Conservation (phyloP, 1,140 invertebrate species). For the Diorhabda sublineata region DNA sequence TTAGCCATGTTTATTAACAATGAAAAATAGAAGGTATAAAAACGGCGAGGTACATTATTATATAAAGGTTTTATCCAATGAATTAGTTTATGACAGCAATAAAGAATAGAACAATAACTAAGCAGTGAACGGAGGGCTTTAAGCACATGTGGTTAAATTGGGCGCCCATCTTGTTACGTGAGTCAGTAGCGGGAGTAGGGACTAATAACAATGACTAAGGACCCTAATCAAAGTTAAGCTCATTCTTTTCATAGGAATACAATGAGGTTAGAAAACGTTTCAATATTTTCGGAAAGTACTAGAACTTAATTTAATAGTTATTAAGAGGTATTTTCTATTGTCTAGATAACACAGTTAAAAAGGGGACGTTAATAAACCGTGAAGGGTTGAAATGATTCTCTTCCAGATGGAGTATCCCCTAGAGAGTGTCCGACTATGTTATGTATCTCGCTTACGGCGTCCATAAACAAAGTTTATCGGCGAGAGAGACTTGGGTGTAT, state of each 20-base stretch:
- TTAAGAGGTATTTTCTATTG: no score
- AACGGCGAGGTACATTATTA: neutral
- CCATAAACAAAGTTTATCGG: slow-evolving; percentile 13
- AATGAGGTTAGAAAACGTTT: no score
- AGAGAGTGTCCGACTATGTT: neutral
- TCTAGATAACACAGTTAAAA: no score
- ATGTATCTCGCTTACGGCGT: neutral
- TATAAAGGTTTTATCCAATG: slow-evolving; percentile 13
- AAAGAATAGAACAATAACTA: neutral
- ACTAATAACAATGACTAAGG: neutral
- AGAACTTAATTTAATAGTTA: no score
- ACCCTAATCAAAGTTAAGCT: no score
- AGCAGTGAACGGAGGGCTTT: neutral
- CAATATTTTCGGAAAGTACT: no score
- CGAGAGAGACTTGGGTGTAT: slow-evolving; percentile 12
- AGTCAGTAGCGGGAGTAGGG: neutral
- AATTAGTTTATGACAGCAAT: slow-evolving; percentile 13
- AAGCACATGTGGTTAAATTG: neutral
- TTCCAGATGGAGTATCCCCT: neutral
- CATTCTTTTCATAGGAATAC: no score
- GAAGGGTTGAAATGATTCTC: neutral
- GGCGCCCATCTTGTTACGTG: neutral
- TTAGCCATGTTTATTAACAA: slow-evolving; percentile 9
- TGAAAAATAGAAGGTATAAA: neutral
- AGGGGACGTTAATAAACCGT: neutral